Evolutionary conservation across 2,888 invertebrate species (phyloP), one percentile per base, ranked within the genome.

Genomic region (Sarcophaga carnaria): DNA sequence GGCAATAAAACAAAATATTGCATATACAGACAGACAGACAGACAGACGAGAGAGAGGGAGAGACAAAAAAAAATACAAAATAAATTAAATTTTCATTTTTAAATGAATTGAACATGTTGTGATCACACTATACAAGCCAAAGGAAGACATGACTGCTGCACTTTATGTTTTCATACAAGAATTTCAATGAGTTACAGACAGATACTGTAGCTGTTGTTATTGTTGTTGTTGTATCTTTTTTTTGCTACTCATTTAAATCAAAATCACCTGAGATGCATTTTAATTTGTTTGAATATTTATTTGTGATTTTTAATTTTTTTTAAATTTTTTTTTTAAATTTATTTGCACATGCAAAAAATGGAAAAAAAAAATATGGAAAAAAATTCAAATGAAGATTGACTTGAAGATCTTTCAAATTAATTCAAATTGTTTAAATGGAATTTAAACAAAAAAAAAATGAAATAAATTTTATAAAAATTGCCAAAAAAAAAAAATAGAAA

Each of bases 251-350:
- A 72, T 64, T 80, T 71, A 49, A 79, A 80, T 74, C 74, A 78
- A 81, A 78, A 81, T 78, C 81, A 87, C 87, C 87, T 87, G 87
- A 78, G 77, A 75, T 78, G 77, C 86, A 86, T 83, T 81, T 78
- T 86, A 86, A 86, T 81, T 83, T 78, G 2, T 10, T 47, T 62
- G 66, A 62, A 77, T 59, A 22, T 78, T 54, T 54, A 54, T 14
- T 75, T 54, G 6, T 79, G 12, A 8, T 27, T 63, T 25, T 17
- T 1, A 2, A 63, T 20, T 72, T 20, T 45, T 66, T 60, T 45
- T 63, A 1, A 22, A 22, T 49, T 47, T 37, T 54, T 45, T 17
- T 64, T 14, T 63, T 37, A 49, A 49, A 49, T 49, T 49, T 14
- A 54, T 54, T 4, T 14, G 3, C 1, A 14, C 12, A 54, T 47